These are phyloP conservation scores for Sigmodon hispidus DNA, from an alignment of 2,113 vertebrate species.

Conservation along the genomic window DNA sequence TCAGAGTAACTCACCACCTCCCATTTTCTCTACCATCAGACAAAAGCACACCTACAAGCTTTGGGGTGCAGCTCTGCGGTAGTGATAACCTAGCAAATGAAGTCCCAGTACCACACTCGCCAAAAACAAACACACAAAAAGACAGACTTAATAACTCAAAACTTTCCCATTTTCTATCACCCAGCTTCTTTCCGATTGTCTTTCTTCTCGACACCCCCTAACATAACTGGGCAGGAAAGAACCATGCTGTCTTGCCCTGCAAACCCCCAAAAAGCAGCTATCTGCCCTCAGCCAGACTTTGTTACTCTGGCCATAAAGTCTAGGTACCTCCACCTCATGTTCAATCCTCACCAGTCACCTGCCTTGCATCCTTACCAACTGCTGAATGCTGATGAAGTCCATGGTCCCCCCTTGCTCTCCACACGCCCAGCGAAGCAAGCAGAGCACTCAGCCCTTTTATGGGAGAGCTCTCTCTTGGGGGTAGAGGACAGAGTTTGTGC, in stretches of 20 bases:
- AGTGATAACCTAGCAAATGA: neutral
- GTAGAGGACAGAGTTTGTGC: neutral
- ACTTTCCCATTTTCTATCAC: rapidly evolving
- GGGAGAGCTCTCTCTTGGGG: neutral
- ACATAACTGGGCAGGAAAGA: too few species aligned
- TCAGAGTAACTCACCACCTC: neutral
- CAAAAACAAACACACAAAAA: neutral
- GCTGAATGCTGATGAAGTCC: slow-evolving; percentile 79
- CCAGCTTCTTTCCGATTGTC: neutral
- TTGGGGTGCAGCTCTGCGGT: too few species aligned
- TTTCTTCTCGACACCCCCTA: neutral
- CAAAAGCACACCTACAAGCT: neutral
- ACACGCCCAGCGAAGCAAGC: neutral
- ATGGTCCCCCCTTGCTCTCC: slow-evolving; percentile 73
- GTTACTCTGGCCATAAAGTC: neutral
- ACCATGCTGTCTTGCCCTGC: neutral
- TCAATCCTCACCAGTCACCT: slow-evolving; percentile 53
- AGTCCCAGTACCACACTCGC: neutral
- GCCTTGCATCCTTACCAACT: slow-evolving; percentile 72
- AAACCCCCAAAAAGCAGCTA: neutral
- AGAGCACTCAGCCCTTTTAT: slow-evolving; percentile 55
- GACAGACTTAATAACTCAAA: neutral
- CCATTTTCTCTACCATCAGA: neutral
- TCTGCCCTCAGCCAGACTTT: neutral
- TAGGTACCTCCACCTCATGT: neutral